Conservation (phyloP, 2,797 vertebrate genomes). For the Coreius guichenoti region DNA sequence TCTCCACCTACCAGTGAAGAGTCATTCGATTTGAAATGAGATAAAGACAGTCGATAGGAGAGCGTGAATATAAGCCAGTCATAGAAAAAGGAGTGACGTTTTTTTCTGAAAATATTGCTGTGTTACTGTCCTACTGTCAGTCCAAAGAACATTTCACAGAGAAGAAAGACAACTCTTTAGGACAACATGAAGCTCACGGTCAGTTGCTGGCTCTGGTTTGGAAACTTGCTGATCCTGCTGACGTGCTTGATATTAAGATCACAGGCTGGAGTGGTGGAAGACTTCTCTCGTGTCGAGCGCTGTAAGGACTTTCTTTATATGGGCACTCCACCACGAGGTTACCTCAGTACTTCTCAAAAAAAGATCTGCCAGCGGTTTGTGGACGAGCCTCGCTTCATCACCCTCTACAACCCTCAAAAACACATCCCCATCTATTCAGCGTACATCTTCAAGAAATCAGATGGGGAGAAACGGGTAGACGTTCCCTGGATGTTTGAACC, state of each 20-base stretch:
- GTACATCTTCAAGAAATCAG: slow-evolving; percentile 77
- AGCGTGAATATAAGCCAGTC: neutral
- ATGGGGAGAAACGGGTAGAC: slow-evolving; percentile 77
- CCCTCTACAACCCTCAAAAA: slow-evolving; percentile 71
- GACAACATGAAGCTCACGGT: slow-evolving; percentile 51
- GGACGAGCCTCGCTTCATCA: slow-evolving; percentile 71
- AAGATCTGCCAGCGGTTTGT: slow-evolving; percentile 77
- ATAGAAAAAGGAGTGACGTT: neutral
- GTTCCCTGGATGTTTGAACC: slow-evolving; percentile 81
- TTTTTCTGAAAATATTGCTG: neutral
- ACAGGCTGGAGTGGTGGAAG: slow-evolving; percentile 68
- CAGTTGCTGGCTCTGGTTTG: slow-evolving; percentile 13
- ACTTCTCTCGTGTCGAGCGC: slow-evolving; percentile 74
- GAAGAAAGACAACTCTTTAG: neutral
- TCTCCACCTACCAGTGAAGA: slow-evolving; percentile 27
- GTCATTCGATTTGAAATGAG: neutral
- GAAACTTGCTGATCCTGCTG: slow-evolving; percentile 45
- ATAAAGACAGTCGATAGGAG: neutral
- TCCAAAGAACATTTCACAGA: neutral
- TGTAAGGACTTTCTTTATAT: slow-evolving; percentile 78
- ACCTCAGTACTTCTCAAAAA: slow-evolving; percentile 67
- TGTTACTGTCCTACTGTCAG: neutral
- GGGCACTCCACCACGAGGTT: slow-evolving; percentile 76
- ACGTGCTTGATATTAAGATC: slow-evolving; percentile 43
- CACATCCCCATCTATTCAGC: slow-evolving; percentile 77